phyloP scores from a whole-genome alignment of 2,797 vertebrate genomes.

The Poliocrania exsul region DNA sequence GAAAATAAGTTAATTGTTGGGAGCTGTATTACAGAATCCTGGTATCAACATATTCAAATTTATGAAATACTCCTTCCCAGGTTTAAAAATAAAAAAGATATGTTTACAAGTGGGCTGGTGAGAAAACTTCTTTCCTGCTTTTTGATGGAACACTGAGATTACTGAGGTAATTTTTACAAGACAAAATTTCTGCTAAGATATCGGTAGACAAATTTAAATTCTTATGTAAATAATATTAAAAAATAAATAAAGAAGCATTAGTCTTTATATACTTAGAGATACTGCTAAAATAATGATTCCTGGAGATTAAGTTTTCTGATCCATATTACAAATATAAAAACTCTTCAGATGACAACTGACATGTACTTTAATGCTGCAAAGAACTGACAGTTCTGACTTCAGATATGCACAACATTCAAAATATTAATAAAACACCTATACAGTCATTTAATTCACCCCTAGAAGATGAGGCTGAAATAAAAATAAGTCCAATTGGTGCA shows the following conservation, averaged over 20 bases:
- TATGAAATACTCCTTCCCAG: fast-evolving
- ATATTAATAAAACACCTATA: background rate
- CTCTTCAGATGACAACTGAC: background rate
- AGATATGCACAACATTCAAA: background rate
- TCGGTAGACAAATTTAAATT: background rate
- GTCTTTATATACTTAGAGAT: background rate
- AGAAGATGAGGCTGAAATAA: background rate
- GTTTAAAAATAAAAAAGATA: background rate
- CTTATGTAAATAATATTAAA: background rate
- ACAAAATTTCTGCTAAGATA: background rate
- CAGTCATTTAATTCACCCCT: background rate
- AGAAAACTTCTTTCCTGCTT: background rate
- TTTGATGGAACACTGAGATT: background rate
- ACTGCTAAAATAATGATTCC: background rate
- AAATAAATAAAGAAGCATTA: fast-evolving
- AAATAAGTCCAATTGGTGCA: background rate
- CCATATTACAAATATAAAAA: background rate
- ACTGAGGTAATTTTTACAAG: background rate
- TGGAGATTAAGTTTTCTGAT: background rate
- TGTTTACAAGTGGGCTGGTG: background rate
- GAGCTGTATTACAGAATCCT: background rate
- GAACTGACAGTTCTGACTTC: background rate
- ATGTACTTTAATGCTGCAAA: background rate
- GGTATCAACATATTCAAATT: background rate
- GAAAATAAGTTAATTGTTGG: background rate